Evolutionary conservation across 2,113 vertebrate species (phyloP), one percentile per base, ranked within the genome.

Genomic region (Lontra canadensis): DNA sequence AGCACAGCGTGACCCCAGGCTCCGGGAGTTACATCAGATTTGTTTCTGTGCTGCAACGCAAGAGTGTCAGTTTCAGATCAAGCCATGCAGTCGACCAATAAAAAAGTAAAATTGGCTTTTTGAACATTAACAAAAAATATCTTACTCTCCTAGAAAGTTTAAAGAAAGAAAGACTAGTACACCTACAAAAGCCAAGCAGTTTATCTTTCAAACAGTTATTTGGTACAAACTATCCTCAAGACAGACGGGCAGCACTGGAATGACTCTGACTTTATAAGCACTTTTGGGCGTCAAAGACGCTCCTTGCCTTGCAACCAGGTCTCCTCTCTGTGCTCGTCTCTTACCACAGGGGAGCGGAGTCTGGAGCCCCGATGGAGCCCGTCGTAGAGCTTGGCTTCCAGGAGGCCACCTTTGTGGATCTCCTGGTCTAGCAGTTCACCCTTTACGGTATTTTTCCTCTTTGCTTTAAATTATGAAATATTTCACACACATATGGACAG

Each of bases 51-150:
- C 34, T 69, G 67, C 59, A 63, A 20, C 10, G 26, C 25, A 23
- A 59, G 13, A 36, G 36, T 1, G 20, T 55, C 15, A 6, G 82
- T 49, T 83, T 69, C 31, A 29, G 36, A 63, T 39, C 17, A 74
- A 26, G 8, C 4, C 11, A 5, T 29, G 69, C 74, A 76, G 7
- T 8, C 55, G 4, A 31, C 14, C 79, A 65, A 47, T 52, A 55
- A 92, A 63, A 86, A 92, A 57, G 26, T 57, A 95, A 95, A 78
- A 85, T 1, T 59, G 81, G 44, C 84, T 84, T 89, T 67, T 44
- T 65, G 31, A 82, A 90, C 10, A 55, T 31, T 47, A 21, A 80
- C 80, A 57, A 69, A 59, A 81, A 81, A 84, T 84, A 69, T 20
- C 29, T 82, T 69, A 81, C 42, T 95, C 81, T 86, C 82, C 31